phyloP scores from a whole-genome alignment of 2,113 vertebrate species.

The Macrotis lagotis region DNA sequence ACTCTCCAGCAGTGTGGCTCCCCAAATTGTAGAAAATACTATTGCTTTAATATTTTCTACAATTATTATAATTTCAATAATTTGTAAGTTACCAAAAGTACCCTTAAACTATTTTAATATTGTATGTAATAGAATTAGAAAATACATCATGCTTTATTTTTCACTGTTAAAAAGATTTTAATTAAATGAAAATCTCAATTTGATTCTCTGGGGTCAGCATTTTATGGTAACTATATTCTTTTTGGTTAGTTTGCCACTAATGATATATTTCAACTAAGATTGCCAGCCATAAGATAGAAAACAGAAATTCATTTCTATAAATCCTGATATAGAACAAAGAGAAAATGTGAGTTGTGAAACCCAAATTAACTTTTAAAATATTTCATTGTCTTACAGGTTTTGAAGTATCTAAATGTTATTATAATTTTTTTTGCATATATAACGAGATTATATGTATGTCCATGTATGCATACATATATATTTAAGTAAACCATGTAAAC shows the following conservation, averaged over 20 bases:
- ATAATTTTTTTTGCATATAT: conserved; percentile 5
- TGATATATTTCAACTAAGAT: conserved; percentile 25
- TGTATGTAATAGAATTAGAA: conserved; percentile 9
- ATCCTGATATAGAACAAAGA: conserved; percentile 24
- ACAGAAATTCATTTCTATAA: conserved; percentile 56
- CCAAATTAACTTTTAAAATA: conserved; percentile 11
- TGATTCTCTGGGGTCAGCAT: conserved; percentile 53
- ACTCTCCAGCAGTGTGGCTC: neutral
- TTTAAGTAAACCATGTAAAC: neutral
- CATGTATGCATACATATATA: neutral
- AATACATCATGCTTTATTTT: conserved; percentile 53
- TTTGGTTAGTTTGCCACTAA: conserved; percentile 55
- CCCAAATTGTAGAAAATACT: neutral
- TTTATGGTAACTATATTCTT: conserved; percentile 61
- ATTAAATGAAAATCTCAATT: conserved; percentile 63
- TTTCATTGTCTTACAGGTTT: conserved; percentile 14
- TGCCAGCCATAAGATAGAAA: conserved; percentile 10
- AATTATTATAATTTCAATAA: conserved; percentile 53
- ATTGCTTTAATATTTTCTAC: neutral
- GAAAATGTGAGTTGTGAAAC: neutral
- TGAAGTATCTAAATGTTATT: conserved; percentile 47
- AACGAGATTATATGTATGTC: neutral
- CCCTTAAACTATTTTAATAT: conserved; percentile 45
- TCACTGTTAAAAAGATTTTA: conserved; percentile 48
- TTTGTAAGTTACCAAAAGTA: conserved; percentile 32